Percentiles rank a stretch among this genome's conserved stretches.
Conservation (phyloP, 1,140 invertebrate genomes). For the Diorhabda elongata region DNA sequence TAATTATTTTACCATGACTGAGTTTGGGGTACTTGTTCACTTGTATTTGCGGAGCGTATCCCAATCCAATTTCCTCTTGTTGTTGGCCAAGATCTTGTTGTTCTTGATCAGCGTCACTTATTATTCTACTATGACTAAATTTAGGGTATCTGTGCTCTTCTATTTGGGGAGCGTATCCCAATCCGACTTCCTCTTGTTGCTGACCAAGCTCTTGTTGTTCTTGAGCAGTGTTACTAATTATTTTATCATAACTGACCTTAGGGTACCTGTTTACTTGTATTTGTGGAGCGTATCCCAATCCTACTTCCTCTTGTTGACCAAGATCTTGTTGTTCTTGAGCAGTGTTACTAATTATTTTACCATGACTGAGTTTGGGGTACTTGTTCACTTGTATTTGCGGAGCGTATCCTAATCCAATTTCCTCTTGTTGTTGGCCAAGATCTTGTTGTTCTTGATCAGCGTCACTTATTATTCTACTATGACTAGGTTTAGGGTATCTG, state of each 20-base stretch:
- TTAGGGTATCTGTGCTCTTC: neutral
- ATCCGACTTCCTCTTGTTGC: neutral
- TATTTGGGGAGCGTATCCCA: neutral
- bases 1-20: too few relatives aligned
- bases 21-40: too few relatives aligned
- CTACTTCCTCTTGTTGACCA: conserved; percentile 10
- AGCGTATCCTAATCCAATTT: neutral
- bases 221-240: too few relatives aligned
- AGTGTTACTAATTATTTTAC: neutral
- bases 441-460: neutral
- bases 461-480: too few relatives aligned
- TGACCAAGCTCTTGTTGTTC: neutral
- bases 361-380: neutral
- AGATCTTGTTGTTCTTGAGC: neutral
- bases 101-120: neutral
- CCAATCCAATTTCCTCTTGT: conserved; percentile 10
- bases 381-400: neutral
- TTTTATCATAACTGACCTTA: too few relatives aligned
- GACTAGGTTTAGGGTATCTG: too few relatives aligned
- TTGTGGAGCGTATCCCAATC: too few relatives aligned
- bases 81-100: conserved; percentile 12
- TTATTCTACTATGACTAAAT: neutral
- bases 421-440: conserved; percentile 10
- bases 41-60: neutral
- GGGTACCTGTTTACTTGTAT: too few relatives aligned